Percentiles rank a stretch among this genome's conserved stretches.
These are phyloP conservation scores for Alosa sapidissima DNA, from an alignment of 2,797 vertebrate species.

Conservation along the genomic window DNA sequence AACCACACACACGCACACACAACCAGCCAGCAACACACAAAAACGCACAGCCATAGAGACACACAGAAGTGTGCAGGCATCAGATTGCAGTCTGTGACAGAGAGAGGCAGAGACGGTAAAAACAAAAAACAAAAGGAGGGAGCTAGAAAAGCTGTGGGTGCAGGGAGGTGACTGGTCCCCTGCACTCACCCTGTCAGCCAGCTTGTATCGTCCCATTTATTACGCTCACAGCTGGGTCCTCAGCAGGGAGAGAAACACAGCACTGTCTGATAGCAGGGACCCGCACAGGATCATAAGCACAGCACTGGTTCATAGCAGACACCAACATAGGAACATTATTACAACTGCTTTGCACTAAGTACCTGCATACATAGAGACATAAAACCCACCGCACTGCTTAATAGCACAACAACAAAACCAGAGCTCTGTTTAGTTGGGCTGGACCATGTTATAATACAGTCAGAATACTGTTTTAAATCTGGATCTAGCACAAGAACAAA, in stretches of 20 bases:
- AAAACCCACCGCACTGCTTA: no score
- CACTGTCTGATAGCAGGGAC: neutral
- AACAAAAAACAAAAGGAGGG: neutral
- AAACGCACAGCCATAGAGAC: constrained; percentile 23
- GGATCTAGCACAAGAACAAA: no score
- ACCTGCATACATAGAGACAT: neutral
- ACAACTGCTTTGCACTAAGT: neutral
- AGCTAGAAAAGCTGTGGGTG: neutral
- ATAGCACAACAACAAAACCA: no score
- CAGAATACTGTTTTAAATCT: no score
- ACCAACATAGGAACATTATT: neutral
- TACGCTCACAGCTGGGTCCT: constrained; percentile 41
- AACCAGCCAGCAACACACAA: neutral
- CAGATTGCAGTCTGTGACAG: constrained; percentile 29
- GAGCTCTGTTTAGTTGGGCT: no score
- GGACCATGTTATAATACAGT: no score
- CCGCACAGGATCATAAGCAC: neutral
- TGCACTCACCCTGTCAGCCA: constrained; percentile 61
- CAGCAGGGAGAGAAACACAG: constrained; percentile 40
- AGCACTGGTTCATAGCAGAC: neutral
- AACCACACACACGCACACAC: constrained; percentile 28
- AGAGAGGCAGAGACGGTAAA: constrained; percentile 10
- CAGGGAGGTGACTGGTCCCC: constrained; percentile 45
- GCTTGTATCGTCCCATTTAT: constrained; percentile 63
- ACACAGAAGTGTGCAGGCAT: constrained; percentile 36